Evolutionary conservation across 2,797 vertebrate genomes (phyloP).

Genomic region (Mus minutoides): DNA sequence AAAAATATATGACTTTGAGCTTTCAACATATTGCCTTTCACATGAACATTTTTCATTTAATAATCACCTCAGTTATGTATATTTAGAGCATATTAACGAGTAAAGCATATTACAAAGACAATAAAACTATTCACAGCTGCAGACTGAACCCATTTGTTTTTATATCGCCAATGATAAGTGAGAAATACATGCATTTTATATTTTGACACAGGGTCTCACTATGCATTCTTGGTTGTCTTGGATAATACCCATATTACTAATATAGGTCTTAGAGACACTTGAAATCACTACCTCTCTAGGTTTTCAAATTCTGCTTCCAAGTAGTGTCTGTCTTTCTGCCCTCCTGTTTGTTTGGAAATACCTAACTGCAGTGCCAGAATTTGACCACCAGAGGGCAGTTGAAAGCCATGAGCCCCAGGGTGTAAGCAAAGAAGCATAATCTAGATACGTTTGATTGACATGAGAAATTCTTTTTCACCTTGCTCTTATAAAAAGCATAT

Average conservation of each 20-base stretch:
- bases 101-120: conserved; percentile 52
- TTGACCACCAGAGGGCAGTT: conserved; percentile 72
- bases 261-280: not conserved
- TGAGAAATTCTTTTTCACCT: not conserved
- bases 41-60: conserved; percentile 17
- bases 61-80: conserved; percentile 35
- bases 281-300: not conserved
- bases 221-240: not conserved
- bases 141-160: not conserved
- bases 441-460: not conserved
- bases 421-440: not conserved
- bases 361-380: conserved; percentile 40
- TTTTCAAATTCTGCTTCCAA: not conserved
- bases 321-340: not conserved
- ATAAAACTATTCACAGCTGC: conserved; percentile 42
- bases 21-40: not conserved
- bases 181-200: not conserved
- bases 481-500: conserved; percentile 13
- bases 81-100: conserved; percentile 9
- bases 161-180: conserved; percentile 32
- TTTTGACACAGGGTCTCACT: not conserved
- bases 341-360: not conserved
- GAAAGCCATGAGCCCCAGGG: conserved; percentile 18
- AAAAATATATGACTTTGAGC: conserved; percentile 38
- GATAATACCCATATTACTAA: not conserved